phyloP scores from a whole-genome alignment of 2,888 invertebrate genomes.

The Pantelozetes paolii region DNA sequence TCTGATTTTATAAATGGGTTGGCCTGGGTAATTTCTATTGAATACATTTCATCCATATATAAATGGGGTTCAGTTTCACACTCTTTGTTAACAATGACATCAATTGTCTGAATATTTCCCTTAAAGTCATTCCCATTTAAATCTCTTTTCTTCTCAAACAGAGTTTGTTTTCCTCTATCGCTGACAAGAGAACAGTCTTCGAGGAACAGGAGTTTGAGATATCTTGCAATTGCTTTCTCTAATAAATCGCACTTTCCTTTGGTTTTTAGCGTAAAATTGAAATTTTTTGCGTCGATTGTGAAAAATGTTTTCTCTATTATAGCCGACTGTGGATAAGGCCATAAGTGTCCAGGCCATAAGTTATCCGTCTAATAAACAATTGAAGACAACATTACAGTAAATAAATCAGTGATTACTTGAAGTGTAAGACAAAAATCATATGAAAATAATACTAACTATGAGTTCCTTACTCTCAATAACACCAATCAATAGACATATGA shows the following conservation, averaged over 20 bases:
- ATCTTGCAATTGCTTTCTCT: constrained; percentile 30
- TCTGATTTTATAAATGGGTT: constrained; percentile 50
- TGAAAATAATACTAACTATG: too few relatives aligned
- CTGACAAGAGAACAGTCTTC: constrained; percentile 19
- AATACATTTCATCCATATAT: constrained; percentile 73
- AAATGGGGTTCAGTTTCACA: constrained; percentile 66
- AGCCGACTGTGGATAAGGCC: constrained; percentile 5
- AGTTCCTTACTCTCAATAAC: too few relatives aligned
- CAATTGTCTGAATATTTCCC: constrained; percentile 41
- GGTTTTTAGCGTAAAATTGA: not conserved
- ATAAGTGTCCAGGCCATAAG: not conserved
- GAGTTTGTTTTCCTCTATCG: not conserved
- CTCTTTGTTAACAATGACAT: constrained; percentile 54
- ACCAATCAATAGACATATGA: too few relatives aligned
- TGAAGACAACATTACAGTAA: too few relatives aligned
- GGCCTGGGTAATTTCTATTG: constrained; percentile 50
- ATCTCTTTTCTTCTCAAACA: not conserved
- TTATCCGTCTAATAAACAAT: too few relatives aligned
- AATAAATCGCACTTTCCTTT: constrained; percentile 41
- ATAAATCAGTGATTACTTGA: too few relatives aligned
- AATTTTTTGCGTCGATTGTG: not conserved
- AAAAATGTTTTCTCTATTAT: not conserved
- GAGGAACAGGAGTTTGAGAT: not conserved
- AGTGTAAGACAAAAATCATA: too few relatives aligned
- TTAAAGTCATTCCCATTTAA: constrained; percentile 25